Conservation (phyloP, 2,113 vertebrate genomes). For the Nothobranchius kuhntae region DNA sequence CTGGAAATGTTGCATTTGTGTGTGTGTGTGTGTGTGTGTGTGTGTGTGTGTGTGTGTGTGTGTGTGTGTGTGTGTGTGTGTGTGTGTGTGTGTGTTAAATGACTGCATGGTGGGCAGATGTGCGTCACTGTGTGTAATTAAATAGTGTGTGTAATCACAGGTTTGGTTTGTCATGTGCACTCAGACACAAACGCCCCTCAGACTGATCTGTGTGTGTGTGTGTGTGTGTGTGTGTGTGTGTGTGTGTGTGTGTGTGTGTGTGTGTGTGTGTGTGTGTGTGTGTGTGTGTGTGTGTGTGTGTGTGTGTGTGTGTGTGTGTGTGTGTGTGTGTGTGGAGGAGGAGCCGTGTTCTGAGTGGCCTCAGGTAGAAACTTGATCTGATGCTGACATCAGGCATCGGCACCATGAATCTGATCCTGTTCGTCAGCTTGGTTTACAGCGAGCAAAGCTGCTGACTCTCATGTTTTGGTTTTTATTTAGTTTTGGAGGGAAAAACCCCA, state of each 20-base stretch:
- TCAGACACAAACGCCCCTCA: conserved; percentile 42
- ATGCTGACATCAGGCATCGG: background rate
- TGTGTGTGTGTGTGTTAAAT: conserved; percentile 5
- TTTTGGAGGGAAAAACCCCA: conserved; percentile 14
- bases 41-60: too few species aligned
- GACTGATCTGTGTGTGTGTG: conserved; percentile 22
- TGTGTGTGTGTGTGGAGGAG: background rate
- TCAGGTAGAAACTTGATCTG: conserved; percentile 62
- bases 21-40: background rate
- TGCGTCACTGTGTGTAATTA: conserved; percentile 69
- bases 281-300: background rate
- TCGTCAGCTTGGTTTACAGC: conserved; percentile 39
- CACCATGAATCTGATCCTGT: conserved; percentile 38
- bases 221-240: conserved; percentile 18
- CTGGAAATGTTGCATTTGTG: conserved; percentile 49
- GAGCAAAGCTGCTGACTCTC: background rate
- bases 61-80: conserved; percentile 13
- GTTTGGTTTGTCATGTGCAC: conserved; percentile 48
- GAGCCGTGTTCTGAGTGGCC: conserved; percentile 19
- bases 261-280: background rate
- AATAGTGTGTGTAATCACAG: conserved; percentile 60
- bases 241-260: conserved; percentile 5
- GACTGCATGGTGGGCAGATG: conserved; percentile 33
- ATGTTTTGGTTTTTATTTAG: conserved; percentile 21
- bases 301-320: background rate